Base-by-base conservation (phyloP, 2,113 vertebrate species). In the Tachycineta bicolor region DNA sequence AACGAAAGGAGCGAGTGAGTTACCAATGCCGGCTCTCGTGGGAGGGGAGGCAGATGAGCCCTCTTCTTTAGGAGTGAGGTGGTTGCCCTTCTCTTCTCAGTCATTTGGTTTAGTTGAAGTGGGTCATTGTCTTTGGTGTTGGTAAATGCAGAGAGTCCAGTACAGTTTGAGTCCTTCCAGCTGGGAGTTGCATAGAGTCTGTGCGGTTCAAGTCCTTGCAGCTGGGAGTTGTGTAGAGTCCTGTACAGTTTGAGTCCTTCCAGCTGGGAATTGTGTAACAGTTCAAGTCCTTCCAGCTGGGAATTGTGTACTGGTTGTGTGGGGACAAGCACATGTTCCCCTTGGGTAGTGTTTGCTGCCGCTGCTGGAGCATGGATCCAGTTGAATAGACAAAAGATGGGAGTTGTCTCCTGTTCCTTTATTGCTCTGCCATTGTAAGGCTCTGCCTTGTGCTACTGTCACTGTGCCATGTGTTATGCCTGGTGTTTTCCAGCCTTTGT, bases 51-150 rank as follows among this genome's bases (percentile, higher is more conserved):
- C 16, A 8, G 49, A 23, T 1, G 0, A 56, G 18, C 43, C 50
- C 50, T 79, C 46, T 25, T 44, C n/a, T 79, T 25, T 10, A 46
- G 33, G 44, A 87, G 28, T 6, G 60, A 58, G 43, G 37, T 50
- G 84, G 5, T 78, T 92, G 78, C 62, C 87, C 71, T 86, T 68
- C 46, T 14, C 76, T 53, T 74, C 68, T 22, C 4, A 9, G 37
- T 25, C 60, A 12, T 75, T 94, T 94, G 43, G 56, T 85, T 52
- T 53, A 58, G 28, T 34, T 93, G 22, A 77, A 82, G 50, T 31
- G 53, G 49, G 46, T 86, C 43, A 7, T 81, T 94, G 64, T 76
- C 60, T 95, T 68, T 58, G 82, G 29, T 87, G 69, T 63, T 83
- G 74, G 73, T 86, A 73, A 90, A 56, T 33, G 59, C 20, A 0